These are phyloP conservation scores for Pao palembangensis DNA, from an alignment of 2,113 vertebrate genomes.

Conservation along the genomic window DNA sequence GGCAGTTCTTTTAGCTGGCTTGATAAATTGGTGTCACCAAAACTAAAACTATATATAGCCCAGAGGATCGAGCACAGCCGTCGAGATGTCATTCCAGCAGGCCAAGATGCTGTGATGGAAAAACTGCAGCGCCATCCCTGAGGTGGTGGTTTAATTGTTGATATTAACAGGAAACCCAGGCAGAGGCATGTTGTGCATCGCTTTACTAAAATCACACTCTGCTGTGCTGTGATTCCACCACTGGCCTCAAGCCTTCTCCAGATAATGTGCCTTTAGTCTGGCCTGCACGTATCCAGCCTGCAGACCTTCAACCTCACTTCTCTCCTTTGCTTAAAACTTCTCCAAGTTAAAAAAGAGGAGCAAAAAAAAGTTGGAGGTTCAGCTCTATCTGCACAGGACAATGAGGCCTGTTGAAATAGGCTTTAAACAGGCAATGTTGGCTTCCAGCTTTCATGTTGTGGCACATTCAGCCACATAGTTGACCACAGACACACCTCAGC, in stretches of 20 bases:
- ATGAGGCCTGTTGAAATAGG: constrained; percentile 61
- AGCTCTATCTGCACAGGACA: constrained; percentile 65
- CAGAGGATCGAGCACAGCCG: constrained; percentile 18
- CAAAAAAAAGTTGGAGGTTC: constrained; percentile 30
- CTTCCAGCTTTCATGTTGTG: constrained; percentile 62
- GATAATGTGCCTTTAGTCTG: background rate
- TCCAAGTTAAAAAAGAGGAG: background rate
- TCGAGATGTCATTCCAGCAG: constrained; percentile 36
- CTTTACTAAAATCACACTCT: constrained; percentile 1
- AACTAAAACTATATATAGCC: constrained; percentile 50
- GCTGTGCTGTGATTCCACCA: background rate
- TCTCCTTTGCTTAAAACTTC: background rate
- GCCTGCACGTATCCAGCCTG: background rate
- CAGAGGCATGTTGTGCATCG: background rate
- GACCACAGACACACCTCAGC: constrained; percentile 60
- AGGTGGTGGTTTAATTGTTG: constrained; percentile 20
- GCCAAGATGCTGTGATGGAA: constrained; percentile 26
- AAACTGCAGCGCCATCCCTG: constrained; percentile 23
- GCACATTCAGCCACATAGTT: constrained; percentile 60
- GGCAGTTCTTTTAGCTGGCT: constrained; percentile 68
- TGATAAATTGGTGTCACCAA: constrained; percentile 59
- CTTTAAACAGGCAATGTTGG: constrained; percentile 58
- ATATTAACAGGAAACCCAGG: constrained; percentile 10
- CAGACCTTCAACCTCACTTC: background rate
- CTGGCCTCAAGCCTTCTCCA: background rate